Base-by-base conservation (phyloP, 2,888 invertebrate genomes). In the Pinctada fucata region DNA sequence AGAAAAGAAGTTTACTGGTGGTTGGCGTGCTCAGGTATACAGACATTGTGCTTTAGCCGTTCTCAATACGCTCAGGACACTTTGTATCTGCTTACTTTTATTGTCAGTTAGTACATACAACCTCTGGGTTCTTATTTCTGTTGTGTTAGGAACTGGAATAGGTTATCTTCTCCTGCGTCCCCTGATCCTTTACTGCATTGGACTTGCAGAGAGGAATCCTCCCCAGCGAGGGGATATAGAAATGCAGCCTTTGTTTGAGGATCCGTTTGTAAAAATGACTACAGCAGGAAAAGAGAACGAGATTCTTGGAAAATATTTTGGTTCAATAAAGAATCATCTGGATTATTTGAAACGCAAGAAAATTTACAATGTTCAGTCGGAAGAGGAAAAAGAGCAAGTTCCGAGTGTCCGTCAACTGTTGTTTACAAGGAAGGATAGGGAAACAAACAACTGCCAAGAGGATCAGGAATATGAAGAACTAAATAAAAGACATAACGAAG, bases 131-230 rank as follows among this genome's bases (percentile, higher is more conserved):
- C 48, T 65, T 48, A 49, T 74, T 3, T 65, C 74, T 3, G n/a
- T 66, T n/a, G 48, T 65, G 4, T 6, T 74, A 10, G 65, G 74
- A 2, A 10, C 52, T 2, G 74, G 74, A 16, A 66, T 66, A 2
- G 74, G 74, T 4, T 74, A 74, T 45, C 63, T 65, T 16, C 48
- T 74, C 51, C 48, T 74, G 58, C 50, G 72, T 10, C 72, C 72
- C 8, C 50, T 50, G 16, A 52, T 16, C n/a, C 72, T 31, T 47
- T 72, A 72, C 72, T 50, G 49, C 50, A 31, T 69, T 16, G 13
- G 51, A 10, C 50, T 52, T 31, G 4, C 45, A n/a, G 52, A 72
- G 49, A 70, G 13, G 58, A 58, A 58, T 13, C 6, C 8, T 13
- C 58, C 58, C 6, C 6, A 13, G 58, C 6, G 50, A 31, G 52